Conservation (phyloP, 2,113 vertebrate species). For the Tyrannus savana region DNA sequence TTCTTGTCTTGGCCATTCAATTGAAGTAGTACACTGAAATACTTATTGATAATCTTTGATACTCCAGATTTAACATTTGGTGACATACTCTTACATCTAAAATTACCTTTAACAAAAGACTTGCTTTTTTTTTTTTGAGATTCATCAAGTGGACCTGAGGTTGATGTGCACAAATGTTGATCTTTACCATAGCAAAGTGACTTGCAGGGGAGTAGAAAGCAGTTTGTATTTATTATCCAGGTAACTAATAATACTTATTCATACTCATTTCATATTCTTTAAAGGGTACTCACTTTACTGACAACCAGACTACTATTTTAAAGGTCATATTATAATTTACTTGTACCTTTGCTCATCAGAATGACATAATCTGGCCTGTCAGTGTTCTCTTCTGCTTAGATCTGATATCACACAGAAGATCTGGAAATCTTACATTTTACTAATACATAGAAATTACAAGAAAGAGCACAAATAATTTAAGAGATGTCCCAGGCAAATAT, state of each 20-base stretch:
- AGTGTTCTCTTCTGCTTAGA: neutral
- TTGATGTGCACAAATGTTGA: neutral
- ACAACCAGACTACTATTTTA: neutral
- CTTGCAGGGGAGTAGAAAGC: neutral
- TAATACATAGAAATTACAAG: neutral
- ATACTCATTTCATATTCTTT: neutral
- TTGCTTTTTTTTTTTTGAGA: neutral
- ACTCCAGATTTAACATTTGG: neutral
- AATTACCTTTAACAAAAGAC: neutral
- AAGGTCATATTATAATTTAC: neutral
- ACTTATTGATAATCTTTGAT: neutral
- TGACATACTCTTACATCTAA: neutral
- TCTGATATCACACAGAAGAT: neutral
- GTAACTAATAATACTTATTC: neutral
- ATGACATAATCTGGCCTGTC: neutral
- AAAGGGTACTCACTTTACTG: neutral
- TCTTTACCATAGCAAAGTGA: neutral
- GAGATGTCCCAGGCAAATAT: neutral
- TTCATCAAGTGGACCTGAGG: neutral
- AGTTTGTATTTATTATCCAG: neutral
- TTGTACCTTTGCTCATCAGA: neutral
- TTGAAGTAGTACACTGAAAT: neutral
- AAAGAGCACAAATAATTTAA: neutral
- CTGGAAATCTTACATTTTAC: neutral
- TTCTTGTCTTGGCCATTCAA: neutral